A percentile compares a stretch with the other conserved stretches of the same genome.
Conservation (phyloP, 2,113 vertebrate species). For the Hypomesus transpacificus region DNA sequence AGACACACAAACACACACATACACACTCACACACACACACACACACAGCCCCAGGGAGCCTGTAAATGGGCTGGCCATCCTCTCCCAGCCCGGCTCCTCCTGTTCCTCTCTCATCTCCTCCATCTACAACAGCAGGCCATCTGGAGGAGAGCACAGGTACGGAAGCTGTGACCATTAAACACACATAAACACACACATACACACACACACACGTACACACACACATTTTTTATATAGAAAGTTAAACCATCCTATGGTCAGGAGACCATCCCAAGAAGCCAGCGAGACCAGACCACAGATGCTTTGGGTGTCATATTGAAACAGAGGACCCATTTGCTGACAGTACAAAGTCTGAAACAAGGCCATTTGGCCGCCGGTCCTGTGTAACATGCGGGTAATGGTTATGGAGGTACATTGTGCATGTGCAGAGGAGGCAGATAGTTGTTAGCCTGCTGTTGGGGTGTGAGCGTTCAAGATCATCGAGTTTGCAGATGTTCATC, state of each 20-base stretch:
- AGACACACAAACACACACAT: neutral
- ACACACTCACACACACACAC: neutral
- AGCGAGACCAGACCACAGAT: no score
- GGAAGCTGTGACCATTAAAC: neutral
- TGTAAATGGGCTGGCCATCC: neutral
- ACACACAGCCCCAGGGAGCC: neutral
- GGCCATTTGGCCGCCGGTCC: neutral
- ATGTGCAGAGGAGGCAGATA: neutral
- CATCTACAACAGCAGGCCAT: no score
- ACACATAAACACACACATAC: neutral
- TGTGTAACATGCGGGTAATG: neutral
- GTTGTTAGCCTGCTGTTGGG: neutral
- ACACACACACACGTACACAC: neutral
- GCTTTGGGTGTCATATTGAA: no score
- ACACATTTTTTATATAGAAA: neutral
- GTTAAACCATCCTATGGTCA: neutral
- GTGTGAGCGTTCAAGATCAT: neutral
- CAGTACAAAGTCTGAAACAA: neutral
- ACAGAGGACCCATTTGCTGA: neutral
- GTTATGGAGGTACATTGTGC: neutral
- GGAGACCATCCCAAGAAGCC: neutral
- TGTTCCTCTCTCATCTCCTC: no score
- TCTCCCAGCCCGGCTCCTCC: no score
- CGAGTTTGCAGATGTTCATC: neutral
- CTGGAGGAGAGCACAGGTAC: no score